Evolutionary conservation across 2,113 vertebrate genomes (phyloP), one percentile per base, ranked within the genome.

Genomic region (Microcebus murinus): DNA sequence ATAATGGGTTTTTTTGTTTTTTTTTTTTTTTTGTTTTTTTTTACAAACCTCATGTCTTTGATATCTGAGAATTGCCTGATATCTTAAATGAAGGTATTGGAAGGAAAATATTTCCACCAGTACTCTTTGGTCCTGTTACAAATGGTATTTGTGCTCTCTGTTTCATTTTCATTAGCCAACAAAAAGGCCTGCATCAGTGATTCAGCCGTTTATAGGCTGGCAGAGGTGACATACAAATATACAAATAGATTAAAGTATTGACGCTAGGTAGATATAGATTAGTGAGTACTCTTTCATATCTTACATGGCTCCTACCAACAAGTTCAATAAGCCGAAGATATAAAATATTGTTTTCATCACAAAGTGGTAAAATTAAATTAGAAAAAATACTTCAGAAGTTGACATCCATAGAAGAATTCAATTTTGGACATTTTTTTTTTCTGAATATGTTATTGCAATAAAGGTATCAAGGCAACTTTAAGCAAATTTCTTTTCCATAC

Each of bases 161-260:
- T 39, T 94, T 97, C 57, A 48, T 97, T 98, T 98, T 97, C 91
- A 90, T 93, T 97, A 98, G 88, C 96, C 95, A 95, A 21, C 91
- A 95, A 97, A 97, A 97, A 97, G 73, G 2, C 68, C 84, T 97
- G 42, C 45, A 79, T 95, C 95, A 90, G 70, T 88, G 80, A 97
- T 97, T 97, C 90, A 96, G 61, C 15, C 70, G 92, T 71, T 98
- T 98, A 67, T 77, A 97, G 96, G 55, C 70, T 97, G 92, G 97
- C 85, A 95, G 45, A 81, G 95, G 68, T 95, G 83, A 96, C 86
- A 96, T 36, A 18, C 15, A 97, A 96, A 96, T 93, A 95, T 59
- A 97, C 55, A 96, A 97, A 94, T 61, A 91, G 68, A 86, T 96
- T 96, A 87, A 97, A 97, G n/a, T 97, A 97, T 70, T 90, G 70